These are phyloP conservation scores for Crocallis elinguaria DNA, from an alignment of 2,888 invertebrate genomes.

Conservation along the genomic window DNA sequence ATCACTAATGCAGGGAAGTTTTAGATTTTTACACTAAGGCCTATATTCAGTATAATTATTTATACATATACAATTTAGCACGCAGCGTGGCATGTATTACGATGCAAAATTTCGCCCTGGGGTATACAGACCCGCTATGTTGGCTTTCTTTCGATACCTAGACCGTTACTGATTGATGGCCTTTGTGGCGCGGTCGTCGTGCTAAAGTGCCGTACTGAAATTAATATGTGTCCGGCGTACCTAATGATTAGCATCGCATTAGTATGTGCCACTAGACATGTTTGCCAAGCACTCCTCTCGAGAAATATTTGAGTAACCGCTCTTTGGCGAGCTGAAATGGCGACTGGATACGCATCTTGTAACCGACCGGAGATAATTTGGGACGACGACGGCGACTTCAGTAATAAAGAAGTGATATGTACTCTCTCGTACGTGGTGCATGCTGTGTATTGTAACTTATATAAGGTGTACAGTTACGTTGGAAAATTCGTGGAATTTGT, in stretches of 20 bases:
- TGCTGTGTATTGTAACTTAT: not conserved
- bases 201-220: constrained; percentile 73
- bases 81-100: constrained; percentile 19
- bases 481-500: not conserved
- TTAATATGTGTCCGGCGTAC: constrained; percentile 76
- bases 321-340: constrained; percentile 52
- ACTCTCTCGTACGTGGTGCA: not conserved
- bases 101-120: constrained; percentile 38
- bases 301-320: constrained; percentile 73
- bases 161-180: constrained; percentile 66
- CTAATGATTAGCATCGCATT: constrained; percentile 77
- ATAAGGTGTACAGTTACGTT: constrained; percentile 21
- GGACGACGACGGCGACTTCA: not conserved
- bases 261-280: constrained; percentile 70
- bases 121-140: constrained; percentile 42
- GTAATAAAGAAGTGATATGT: not conserved
- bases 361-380: constrained; percentile 22
- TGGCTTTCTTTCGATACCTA: constrained; percentile 58
- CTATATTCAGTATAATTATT: too few relatives aligned
- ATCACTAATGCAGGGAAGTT: too few relatives aligned
- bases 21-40: too few relatives aligned
- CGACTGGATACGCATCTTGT: constrained; percentile 32
- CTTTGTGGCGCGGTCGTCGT: constrained; percentile 57
- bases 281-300: constrained; percentile 66
- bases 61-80: constrained; percentile 10